phyloP scores from a whole-genome alignment of 2,888 invertebrate genomes.

The Rotaria sp. region DNA sequence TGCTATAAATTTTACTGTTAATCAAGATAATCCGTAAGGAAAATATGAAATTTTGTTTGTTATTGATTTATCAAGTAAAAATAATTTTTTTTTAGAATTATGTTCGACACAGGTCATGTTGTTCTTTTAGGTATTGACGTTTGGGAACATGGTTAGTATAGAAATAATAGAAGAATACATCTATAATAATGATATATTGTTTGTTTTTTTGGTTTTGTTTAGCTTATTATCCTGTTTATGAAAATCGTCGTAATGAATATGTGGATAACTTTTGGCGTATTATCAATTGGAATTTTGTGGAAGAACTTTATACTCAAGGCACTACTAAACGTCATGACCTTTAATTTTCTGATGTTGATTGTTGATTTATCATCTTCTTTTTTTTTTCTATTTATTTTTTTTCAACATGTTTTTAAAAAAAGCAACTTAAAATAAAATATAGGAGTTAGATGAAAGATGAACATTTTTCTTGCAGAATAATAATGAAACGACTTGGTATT shows the following conservation, averaged over 20 bases:
- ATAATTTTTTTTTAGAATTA: neutral
- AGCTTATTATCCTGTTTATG: conserved; percentile 18
- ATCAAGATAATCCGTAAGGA: conserved; percentile 12
- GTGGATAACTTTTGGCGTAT: neutral
- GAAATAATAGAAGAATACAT: neutral
- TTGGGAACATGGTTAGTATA: conserved; percentile 16
- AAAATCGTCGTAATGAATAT: conserved; percentile 24
- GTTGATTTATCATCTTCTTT: neutral
- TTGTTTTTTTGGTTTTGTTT: neutral
- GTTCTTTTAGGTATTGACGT: neutral
- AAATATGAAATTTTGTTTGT: neutral
- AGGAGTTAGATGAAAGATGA: neutral
- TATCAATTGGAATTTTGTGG: neutral
- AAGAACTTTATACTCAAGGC: neutral
- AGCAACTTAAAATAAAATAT: too few relatives aligned
- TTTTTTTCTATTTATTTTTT: neutral
- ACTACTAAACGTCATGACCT: neutral
- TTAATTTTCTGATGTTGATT: neutral
- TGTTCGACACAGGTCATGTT: neutral
- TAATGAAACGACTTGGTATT: conserved; percentile 34
- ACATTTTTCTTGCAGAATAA: neutral
- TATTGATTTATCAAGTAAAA: too few relatives aligned
- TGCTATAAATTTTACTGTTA: neutral
- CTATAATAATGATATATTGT: neutral
- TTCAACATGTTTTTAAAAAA: too few relatives aligned